Base-by-base conservation (phyloP, 2,797 vertebrate genomes). In the Pogoniulus pusillus region DNA sequence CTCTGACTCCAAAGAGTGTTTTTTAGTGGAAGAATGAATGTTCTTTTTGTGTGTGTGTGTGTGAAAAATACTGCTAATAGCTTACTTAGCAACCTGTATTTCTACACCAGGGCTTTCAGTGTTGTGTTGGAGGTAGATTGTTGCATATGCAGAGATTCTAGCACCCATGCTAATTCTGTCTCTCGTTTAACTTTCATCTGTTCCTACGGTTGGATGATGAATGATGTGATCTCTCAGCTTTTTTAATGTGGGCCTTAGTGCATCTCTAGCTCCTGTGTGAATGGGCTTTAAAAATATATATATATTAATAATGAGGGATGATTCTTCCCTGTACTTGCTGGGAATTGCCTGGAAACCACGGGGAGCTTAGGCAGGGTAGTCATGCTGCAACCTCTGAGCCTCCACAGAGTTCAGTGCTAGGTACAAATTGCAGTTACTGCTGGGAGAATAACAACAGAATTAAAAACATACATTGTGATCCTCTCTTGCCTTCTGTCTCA, bases 51-150 rank as follows among this genome's bases (percentile, higher is more conserved):
- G 45, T 47, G 47, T 49, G 45, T 23, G 22, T 49, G 47, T 85
- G 45, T 82, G 49, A 94, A 92, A 94, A 94, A 93, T 94, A 85
- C 73, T 2, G 3, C 79, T 94, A 95, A 85, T 90, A 90, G 55
- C 59, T 93, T 94, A 87, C 86, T 95, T 97, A 94, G 86, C 68
- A 93, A 95, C 60, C 82, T 92, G 4, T 91, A 93, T 92, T 95
- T 65, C 94, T 90, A 85, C 82, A 93, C 81, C 82, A 82, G 72
- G 55, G 71, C 82, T 90, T 94, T 94, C 83, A 81, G 77, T 66
- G 94, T 94, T 85, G 60, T 93, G 76, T 81, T 88, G 89, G 75
- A 85, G 79, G 80, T 93, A 89, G 92, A 91, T 93, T 91, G 45
- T 87, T 95, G 87, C 83, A 89, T 85, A 77, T 89, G 80, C 82